Evolutionary conservation across 2,113 vertebrate genomes (phyloP), one percentile per base, ranked within the genome.

Genomic region (Ammodytes marinus): DNA sequence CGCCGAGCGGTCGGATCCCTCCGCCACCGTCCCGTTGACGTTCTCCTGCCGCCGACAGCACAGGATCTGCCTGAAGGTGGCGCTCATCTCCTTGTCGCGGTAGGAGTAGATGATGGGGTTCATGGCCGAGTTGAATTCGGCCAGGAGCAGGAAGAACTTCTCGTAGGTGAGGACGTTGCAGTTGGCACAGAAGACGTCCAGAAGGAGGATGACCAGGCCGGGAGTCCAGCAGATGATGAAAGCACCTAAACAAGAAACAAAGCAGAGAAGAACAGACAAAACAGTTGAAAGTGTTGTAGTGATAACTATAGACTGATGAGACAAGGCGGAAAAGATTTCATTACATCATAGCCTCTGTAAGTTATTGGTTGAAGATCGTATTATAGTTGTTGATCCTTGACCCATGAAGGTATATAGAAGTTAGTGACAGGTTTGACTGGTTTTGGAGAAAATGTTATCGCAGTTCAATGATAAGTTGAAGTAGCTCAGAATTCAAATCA

Each of bases 91-190:
- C 84, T 99, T 99, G 95, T 99, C 98, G 0, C 98, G 96, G 88
- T 99, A 99, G 52, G 98, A 99, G 93, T 99, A 99, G 92, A 99
- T 99, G 93, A 99, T 99, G 86, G 98, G 98, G 91, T 99, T 99
- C 98, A 99, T 99, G 87, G 98, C 98, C 0, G 98, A 99, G 94
- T 99, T 99, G 95, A 99, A 98, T 91, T 99, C 98, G 0, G 98
- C 98, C 2, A 99, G 95, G 55, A 99, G 96, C 15, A 99, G 96
- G 94, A 99, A 99, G 91, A 99, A 99, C 88, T 99, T 99, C 89
- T 99, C 98, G 0, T 97, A 99, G 66, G 96, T 95, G 85, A 99
- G 95, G 71, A 99, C 96, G 0, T 97, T 95, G 85, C 98, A 99
- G 47, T 86, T 95, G 0, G 96, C 91, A 43, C 98, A 99, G 88